These are phyloP conservation scores for Taurulus bubalis DNA, from an alignment of 2,113 vertebrate species.

Conservation along the genomic window DNA sequence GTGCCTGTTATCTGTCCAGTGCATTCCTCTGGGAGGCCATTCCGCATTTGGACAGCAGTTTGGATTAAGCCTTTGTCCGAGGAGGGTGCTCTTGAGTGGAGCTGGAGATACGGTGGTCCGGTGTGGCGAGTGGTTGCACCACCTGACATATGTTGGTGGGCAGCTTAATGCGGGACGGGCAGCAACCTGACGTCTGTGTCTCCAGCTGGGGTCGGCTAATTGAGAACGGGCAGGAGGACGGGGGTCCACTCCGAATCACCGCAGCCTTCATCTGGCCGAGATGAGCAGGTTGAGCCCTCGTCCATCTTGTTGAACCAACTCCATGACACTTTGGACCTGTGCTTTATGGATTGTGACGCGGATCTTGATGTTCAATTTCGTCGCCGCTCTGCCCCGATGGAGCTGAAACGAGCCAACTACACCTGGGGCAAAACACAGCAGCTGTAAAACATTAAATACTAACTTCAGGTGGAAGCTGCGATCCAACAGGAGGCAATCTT, in stretches of 20 bases:
- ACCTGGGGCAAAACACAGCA: background rate
- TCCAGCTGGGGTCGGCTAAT: constrained; percentile 42
- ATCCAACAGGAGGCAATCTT: background rate
- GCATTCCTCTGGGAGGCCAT: constrained; percentile 68
- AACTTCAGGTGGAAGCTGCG: constrained; percentile 5
- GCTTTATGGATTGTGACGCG: constrained; percentile 43
- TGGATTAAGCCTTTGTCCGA: constrained; percentile 71
- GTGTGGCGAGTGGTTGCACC: constrained; percentile 36
- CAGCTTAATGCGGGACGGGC: constrained; percentile 33
- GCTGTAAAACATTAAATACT: background rate
- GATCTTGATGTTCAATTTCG: constrained; percentile 39
- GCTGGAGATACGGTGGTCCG: constrained; percentile 51
- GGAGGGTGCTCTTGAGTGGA: constrained; percentile 48
- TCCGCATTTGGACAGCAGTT: constrained; percentile 63
- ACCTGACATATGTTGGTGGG: constrained; percentile 50
- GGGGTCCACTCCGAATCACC: constrained; percentile 35
- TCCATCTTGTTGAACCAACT: constrained; percentile 41
- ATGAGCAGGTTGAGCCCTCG: constrained; percentile 37
- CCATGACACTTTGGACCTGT: constrained; percentile 31
- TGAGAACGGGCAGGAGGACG: constrained; percentile 41
- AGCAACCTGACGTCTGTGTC: constrained; percentile 42
- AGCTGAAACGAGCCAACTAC: constrained; percentile 17
- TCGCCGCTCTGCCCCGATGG: background rate
- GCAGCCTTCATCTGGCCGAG: constrained; percentile 29
- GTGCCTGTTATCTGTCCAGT: constrained; percentile 63